Base-by-base conservation (phyloP, 2,888 invertebrate genomes). In the Oasisia sp. region DNA sequence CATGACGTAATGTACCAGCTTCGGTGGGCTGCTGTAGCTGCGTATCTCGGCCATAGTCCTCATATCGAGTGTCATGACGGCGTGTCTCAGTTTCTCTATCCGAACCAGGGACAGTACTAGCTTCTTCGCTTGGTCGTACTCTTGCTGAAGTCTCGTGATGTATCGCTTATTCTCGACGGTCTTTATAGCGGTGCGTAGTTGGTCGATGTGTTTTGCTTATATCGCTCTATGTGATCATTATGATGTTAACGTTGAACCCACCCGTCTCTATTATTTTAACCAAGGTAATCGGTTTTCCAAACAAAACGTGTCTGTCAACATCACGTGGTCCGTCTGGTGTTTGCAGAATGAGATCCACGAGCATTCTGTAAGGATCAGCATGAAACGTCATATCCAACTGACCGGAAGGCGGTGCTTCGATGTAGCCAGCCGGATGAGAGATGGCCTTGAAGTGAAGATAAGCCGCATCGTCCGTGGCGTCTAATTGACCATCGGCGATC, bases 1-100 rank as follows among this genome's bases (percentile, higher is more conserved):
- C 91, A 91, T 91, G 91, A 89, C 89, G 32, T 91, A 89, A 14
- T 91, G 91, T 14, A 91, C 91, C 38, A 32, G 32, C 19, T 56
- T 32, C 19, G 91, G 89, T 32, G 91, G 91, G 32, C 3, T 27
- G 19, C 32, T 32, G 74, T 91, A 91, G 32, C 91, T 32, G 58
- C 91, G 58, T 56, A 91, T 91, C 32, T 91, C 91, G 0, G 32
- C 89, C 12, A 91, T 74, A 1, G 89, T 56, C 32, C n/a, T 45
- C 32, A 14, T 32, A 32, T 91, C 91, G 19, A 91, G n/a, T 12
- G 74, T 19, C 32, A 56, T 56, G 32, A 91, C 89, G 19, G 32
- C 32, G 14, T 56, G 12, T 14, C 58, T 91, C 14, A 91, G 91
- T 8, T 32, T 11, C 89, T 56, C 91, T 32, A 91, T 5, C 4